Base-by-base conservation (phyloP, 2,113 vertebrate species). In the Calidris pygmaea region DNA sequence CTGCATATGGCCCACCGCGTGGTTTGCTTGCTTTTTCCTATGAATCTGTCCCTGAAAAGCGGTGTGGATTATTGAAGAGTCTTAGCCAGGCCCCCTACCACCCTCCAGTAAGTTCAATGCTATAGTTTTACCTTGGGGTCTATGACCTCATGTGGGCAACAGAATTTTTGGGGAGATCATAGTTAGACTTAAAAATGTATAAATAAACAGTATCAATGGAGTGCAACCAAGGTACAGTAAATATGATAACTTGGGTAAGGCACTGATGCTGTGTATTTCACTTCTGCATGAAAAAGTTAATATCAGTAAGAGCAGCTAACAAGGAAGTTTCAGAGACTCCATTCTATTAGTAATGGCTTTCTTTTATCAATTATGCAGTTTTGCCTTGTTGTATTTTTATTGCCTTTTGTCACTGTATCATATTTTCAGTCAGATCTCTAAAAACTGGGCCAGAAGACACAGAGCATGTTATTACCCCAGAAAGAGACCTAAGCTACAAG, bases 141-240 rank as follows among this genome's bases (percentile, higher is more conserved):
- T 12, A 1, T 10, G 58, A 19, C 3, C 21, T 41, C 6, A 2
- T 4, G 14, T 6, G 2, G 32, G 6, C 9, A 50, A 43, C 15
- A 34, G 50, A 14, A 29, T 13, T 67, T 88, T 29, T 20, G 26
- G 52, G 21, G 48, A 79, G 26, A 13, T 12, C 12, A 35, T 7
- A 21, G 11, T 13, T 20, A 72, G 35, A 23, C 58, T 74, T 23
- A 3, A 74, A 70, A 50, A 14, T 39, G 8, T 29, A 50, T 47
- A 78, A 63, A 24, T 29, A 55, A 74, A 68, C 6, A 37, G 6
- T 12, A 37, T 32, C 47, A 17, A 56, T 22, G 35, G 19, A 83
- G 56, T 6, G 6, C 7, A 55, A 72, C 0, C 22, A 35, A 66
- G 12, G 5, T 6, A 3, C 0, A 27, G 48, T 16, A 50, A 53